Conservation (phyloP, 2,113 vertebrate species). For the Carassius auratus region DNA sequence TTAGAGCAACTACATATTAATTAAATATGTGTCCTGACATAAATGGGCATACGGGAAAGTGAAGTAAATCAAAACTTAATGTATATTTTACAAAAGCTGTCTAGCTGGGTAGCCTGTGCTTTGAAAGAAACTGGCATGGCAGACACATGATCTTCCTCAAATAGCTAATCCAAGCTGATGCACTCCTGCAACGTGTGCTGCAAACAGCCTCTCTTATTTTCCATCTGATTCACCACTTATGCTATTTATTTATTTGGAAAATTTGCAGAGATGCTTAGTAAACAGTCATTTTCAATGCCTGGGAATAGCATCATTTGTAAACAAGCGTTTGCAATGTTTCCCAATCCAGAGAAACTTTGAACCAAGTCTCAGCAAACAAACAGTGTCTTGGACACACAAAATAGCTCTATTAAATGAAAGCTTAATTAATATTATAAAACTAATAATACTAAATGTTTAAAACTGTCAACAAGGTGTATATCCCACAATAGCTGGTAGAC, state of each 20-base stretch:
- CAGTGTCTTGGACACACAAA: neutral
- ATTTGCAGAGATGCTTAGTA: neutral
- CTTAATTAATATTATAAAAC: neutral
- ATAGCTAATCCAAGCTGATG: neutral
- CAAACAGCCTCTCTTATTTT: neutral
- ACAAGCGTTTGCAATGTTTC: neutral
- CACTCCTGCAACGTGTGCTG: neutral
- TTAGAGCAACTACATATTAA: neutral
- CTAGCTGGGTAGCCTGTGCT: neutral
- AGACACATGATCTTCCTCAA: neutral
- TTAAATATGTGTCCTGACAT: neutral
- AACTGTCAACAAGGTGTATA: neutral
- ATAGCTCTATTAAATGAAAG: neutral
- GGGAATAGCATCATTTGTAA: slow-evolving; percentile 12
- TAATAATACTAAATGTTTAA: neutral
- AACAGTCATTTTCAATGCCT: neutral
- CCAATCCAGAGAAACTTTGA: neutral
- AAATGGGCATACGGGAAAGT: neutral
- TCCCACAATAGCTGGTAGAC: neutral
- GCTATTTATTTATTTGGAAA: neutral
- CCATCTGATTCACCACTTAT: neutral
- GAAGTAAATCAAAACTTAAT: too few species aligned
- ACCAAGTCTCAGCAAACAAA: neutral
- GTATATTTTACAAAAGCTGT: too few species aligned
- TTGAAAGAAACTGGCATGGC: neutral